Percentiles rank a stretch among this genome's conserved stretches.
phyloP scores from a whole-genome alignment of 2,888 invertebrate species.

The Ormyrus nitidulus region DNA sequence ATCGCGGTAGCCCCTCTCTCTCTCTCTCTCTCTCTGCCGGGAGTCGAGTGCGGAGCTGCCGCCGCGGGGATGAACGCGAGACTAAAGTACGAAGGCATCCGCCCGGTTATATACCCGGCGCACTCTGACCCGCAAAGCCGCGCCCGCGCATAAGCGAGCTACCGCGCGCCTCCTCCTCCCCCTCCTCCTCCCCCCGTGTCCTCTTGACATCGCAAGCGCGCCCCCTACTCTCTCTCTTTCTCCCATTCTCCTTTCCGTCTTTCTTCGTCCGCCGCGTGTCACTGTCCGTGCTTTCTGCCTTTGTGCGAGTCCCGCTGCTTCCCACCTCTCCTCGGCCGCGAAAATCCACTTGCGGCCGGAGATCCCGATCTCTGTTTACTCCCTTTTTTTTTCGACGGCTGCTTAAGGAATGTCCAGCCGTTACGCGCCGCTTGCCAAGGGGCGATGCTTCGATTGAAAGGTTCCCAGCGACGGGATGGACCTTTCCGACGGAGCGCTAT shows the following conservation, averaged over 20 bases:
- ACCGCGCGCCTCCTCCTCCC: slow-evolving; percentile 62
- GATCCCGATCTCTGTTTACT: background rate
- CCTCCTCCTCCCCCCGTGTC: slow-evolving; percentile 53
- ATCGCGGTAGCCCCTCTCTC: background rate
- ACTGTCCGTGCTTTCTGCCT: slow-evolving; percentile 7
- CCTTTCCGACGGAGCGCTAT: too few species aligned
- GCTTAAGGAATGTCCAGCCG: too few species aligned
- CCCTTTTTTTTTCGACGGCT: too few species aligned
- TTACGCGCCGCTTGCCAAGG: too few species aligned
- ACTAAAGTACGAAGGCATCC: slow-evolving; percentile 73
- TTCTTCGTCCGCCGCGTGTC: slow-evolving; percentile 26
- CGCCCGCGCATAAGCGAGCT: slow-evolving; percentile 72
- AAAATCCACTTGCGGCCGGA: slow-evolving; percentile 40
- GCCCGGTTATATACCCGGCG: slow-evolving; percentile 74
- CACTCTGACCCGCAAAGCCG: slow-evolving; percentile 74
- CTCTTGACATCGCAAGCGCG: slow-evolving; percentile 52
- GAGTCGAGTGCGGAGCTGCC: slow-evolving; percentile 37
- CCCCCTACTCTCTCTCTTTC: slow-evolving; percentile 52
- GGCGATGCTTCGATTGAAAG: too few species aligned
- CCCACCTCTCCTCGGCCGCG: slow-evolving; percentile 1
- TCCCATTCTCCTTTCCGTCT: slow-evolving; percentile 19
- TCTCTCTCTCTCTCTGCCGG: too few species aligned
- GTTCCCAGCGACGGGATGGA: too few species aligned
- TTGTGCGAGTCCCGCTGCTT: background rate
- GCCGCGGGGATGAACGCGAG: slow-evolving; percentile 70